Base-by-base conservation (phyloP, 2,797 vertebrate species). In the Tenualosa thibaudeaui region DNA sequence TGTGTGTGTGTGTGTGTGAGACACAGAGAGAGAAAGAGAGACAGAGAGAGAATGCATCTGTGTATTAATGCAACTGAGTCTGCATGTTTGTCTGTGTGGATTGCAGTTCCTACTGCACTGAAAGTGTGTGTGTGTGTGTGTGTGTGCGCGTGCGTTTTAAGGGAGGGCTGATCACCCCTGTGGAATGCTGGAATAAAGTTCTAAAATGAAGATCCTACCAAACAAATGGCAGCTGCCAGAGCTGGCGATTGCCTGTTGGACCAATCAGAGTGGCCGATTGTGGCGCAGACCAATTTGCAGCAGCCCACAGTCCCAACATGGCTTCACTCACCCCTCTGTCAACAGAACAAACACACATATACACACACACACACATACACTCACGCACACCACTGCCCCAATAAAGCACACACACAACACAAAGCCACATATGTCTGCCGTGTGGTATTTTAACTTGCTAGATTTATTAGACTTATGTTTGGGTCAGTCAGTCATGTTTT, bases 151-250 rank as follows among this genome's bases (percentile, higher is more conserved):
- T 92, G 92, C 19, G 49, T 40, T 90, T 90, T 89, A 89, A 91
- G 93, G 93, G 92, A 92, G 93, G 91, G 82, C 91, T 89, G 90
- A 86, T 93, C 58, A 62, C 22, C n/a, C 90, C 91, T 93, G 91
- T 93, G 94, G 94, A 95, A 95, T 96, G 94, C 94, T 91, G 93
- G 31, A 31, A 31, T 93, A 89, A 94, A 93, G 94, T 93, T 92
- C 93, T 94, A 93, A 93, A 94, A 95, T 94, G 93, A 93, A 94
- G 94, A 91, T 87, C 81, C 88, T 90, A 88, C 91, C 93, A 92
- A 94, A 94, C 93, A 95, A 94, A 94, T 93, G 91, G 87, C 90
- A 87, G 90, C 88, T 89, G 92, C 93, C 93, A 31, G 31, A 31
- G 31, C 31, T 31, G 31, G 31, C 31, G 31, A 31, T 31, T 31